phyloP scores from a whole-genome alignment of 2,113 vertebrate genomes.

The Phalacrocorax brasilianus region DNA sequence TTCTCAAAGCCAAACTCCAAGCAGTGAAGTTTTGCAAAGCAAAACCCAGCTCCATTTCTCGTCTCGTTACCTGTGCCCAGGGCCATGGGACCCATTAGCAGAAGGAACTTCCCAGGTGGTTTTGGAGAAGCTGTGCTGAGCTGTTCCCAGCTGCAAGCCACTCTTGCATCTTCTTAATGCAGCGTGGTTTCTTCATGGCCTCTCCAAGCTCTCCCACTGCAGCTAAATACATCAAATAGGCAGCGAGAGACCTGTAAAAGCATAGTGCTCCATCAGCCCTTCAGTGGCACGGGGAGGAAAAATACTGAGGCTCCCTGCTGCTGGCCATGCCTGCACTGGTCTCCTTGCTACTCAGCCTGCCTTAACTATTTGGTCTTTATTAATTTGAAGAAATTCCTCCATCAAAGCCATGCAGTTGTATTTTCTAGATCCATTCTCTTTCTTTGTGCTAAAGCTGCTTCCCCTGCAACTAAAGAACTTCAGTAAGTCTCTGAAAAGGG shows the following conservation, averaged over 20 bases:
- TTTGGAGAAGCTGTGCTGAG: background rate
- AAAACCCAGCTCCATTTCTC: background rate
- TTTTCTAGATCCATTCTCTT: background rate
- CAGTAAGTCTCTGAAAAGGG: background rate
- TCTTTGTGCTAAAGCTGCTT: background rate
- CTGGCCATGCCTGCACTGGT: background rate
- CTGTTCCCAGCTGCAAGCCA: background rate
- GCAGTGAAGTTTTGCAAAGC: background rate
- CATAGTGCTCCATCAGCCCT: background rate
- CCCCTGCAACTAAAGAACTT: background rate
- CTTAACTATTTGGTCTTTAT: background rate
- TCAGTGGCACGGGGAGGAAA: background rate
- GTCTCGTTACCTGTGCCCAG: rapidly evolving
- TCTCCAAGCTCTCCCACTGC: background rate
- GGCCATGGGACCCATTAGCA: background rate
- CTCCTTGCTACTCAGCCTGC: background rate
- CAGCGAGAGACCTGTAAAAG: background rate
- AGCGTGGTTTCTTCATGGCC: background rate
- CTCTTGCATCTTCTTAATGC: background rate
- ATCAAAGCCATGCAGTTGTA: rapidly evolving
- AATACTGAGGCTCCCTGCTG: background rate
- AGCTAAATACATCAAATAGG: background rate
- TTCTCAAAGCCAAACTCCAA: background rate
- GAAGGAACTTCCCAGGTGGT: background rate
- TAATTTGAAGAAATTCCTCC: background rate